Base-by-base conservation (phyloP, 2,888 invertebrate species). In the Microctonus aethiopoides region DNA sequence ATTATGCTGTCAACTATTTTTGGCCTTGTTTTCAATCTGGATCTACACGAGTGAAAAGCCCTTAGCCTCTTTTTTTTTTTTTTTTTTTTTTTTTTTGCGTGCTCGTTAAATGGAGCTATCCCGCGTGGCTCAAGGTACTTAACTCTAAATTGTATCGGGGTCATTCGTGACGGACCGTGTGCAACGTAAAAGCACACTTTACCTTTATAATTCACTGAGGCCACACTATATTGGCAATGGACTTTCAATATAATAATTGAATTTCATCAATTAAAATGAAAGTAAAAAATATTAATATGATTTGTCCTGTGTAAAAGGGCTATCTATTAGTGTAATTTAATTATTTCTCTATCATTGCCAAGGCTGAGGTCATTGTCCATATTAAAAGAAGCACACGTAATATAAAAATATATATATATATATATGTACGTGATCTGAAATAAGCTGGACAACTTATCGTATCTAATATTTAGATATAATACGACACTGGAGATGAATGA, bases 71-170 rank as follows among this genome's bases (percentile, higher is more conserved):
- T 73, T 46, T 39, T 39, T 39, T 46, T 29, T 46, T 39, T 39
- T 72, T 73, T 46, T 39, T 39, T 39, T 46, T 29, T 46, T 39
- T 39, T 39, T 16, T 72, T 71, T 69, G 72, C 71, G 64, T 62
- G 70, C 70, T 75, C 67, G 71, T 72, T 72, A 72, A 72, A 71
- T 51, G 72, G 66, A 46, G 65, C 71, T 74, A 68, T 71, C 67
- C 46, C 52, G 20, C 67, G 68, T 68, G 71, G 71, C 72, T 68
- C 67, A 68, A 68, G 67, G 74, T 71, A 72, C 72, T 75, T 72
- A 74, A 72, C 68, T 70, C 68, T 70, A 74, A 75, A 75, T 72
- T 74, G 75, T 74, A 69, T 66, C 72, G 72, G 74, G 75, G 75
- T 72, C 75, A 71, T 59, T 69, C 36, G n/a, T 65, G 39, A 24